These are phyloP conservation scores for Ctenomys sociabilis DNA, from an alignment of 2,113 vertebrate genomes.

Conservation along the genomic window DNA sequence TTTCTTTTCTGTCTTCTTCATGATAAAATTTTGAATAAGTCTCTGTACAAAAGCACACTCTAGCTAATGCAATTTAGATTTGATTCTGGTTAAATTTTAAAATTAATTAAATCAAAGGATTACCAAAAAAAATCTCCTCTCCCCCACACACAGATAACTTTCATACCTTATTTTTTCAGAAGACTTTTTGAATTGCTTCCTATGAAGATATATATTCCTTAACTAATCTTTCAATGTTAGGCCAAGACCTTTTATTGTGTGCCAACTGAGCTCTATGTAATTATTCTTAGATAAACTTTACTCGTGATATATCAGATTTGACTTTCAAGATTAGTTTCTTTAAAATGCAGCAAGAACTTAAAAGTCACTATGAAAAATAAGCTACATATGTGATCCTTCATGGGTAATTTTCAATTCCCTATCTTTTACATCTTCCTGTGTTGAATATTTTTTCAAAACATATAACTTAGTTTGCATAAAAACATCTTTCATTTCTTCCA, in stretches of 20 bases:
- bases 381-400: background rate
- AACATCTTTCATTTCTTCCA: background rate
- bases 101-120: background rate
- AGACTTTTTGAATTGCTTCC: background rate
- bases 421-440: background rate
- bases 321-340: background rate
- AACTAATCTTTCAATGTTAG: background rate
- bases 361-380: background rate
- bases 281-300: background rate
- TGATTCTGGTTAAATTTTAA: constrained; percentile 5
- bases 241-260: background rate
- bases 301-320: background rate
- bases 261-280: background rate
- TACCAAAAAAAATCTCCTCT: background rate
- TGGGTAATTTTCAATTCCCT: background rate
- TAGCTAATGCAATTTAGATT: background rate
- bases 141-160: background rate
- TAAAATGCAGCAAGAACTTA: constrained; percentile 20
- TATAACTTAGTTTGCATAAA: background rate
- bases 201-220: background rate
- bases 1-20: background rate
- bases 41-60: background rate
- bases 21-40: background rate
- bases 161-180: constrained; percentile 23
- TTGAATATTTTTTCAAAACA: background rate